Conservation (phyloP, 2,797 vertebrate genomes). For the Lates japonicus region DNA sequence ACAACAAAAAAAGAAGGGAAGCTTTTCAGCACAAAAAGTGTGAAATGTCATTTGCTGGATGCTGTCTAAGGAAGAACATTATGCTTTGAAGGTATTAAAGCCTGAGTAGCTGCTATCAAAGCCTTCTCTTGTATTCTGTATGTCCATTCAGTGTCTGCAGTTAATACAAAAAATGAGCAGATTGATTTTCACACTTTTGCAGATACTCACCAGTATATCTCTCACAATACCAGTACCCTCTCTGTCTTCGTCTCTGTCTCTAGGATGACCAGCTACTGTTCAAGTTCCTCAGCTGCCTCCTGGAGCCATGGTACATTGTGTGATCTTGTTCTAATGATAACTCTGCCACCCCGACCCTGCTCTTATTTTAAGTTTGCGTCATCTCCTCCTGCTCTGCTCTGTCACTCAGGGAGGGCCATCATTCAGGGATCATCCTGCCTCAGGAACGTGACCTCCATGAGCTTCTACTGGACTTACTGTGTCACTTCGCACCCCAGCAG, state of each 20-base stretch:
- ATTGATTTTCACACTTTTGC: no score
- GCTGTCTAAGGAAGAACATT: no score
- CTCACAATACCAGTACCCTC: no score
- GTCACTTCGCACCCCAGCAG: constrained; percentile 88
- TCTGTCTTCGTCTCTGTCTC: background rate
- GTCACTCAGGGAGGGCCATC: constrained; percentile 87
- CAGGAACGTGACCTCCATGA: constrained; percentile 88
- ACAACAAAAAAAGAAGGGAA: no score
- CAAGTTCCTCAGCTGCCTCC: constrained; percentile 71
- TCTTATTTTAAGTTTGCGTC: background rate
- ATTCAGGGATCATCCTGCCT: constrained; percentile 79
- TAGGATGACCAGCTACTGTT: constrained; percentile 75
- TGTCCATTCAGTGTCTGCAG: no score
- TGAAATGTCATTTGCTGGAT: no score
- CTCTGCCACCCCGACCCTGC: background rate
- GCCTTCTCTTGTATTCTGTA: no score
- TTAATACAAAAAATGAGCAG: no score
- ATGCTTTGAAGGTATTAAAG: no score
- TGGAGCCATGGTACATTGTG: constrained; percentile 68
- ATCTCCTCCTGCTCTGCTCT: background rate
- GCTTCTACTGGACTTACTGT: constrained; percentile 90
- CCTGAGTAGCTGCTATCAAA: no score
- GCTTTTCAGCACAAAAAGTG: no score
- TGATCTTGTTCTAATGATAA: background rate
- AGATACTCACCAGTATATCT: no score